A percentile compares a stretch with the other conserved stretches of the same genome.
These are phyloP conservation scores for Trichopria drosophilae DNA, from an alignment of 2,888 invertebrate species.

Conservation along the genomic window DNA sequence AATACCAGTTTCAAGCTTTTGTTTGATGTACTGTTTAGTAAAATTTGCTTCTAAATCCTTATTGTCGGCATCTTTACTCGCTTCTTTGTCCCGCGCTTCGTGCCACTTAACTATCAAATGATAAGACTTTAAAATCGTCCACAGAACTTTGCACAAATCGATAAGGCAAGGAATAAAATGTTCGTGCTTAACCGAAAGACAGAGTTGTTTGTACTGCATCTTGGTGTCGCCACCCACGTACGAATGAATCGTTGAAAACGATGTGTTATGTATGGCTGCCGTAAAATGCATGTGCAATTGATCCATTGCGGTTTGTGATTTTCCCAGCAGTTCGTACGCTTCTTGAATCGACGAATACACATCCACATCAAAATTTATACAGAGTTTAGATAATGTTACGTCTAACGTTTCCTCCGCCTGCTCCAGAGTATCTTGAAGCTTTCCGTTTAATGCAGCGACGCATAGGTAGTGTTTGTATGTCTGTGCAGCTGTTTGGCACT, in stretches of 20 bases:
- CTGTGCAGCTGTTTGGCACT: constrained; percentile 83
- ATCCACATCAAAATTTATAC: constrained; percentile 64
- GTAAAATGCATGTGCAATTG: constrained; percentile 94
- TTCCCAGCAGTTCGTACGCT: constrained; percentile 87
- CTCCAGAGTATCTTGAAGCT: constrained; percentile 87
- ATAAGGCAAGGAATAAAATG: constrained; percentile 76
- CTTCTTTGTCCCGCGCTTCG: constrained; percentile 50
- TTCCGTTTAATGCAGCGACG: constrained; percentile 81
- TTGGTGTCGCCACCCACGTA: constrained; percentile 63
- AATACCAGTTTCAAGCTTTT: constrained; percentile 86
- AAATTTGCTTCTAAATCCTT: constrained; percentile 68
- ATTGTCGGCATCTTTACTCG: constrained; percentile 48
- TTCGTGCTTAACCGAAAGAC: constrained; percentile 65
- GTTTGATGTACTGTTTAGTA: constrained; percentile 77
- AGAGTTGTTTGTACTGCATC: constrained; percentile 81
- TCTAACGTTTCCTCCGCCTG: constrained; percentile 91
- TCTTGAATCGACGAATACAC: constrained; percentile 82
- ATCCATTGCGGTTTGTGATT: constrained; percentile 91
- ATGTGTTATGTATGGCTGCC: constrained; percentile 84
- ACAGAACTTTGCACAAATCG: constrained; percentile 84
- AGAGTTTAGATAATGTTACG: constrained; percentile 78
- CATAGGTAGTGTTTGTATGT: constrained; percentile 88
- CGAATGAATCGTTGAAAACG: constrained; percentile 66
- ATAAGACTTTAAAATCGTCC: constrained; percentile 79
- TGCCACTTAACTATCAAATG: constrained; percentile 80